A percentile compares a stretch with the other conserved stretches of the same genome.
Evolutionary conservation across 2,888 invertebrate species (phyloP).

Genomic region (Drosophila subquinaria): DNA sequence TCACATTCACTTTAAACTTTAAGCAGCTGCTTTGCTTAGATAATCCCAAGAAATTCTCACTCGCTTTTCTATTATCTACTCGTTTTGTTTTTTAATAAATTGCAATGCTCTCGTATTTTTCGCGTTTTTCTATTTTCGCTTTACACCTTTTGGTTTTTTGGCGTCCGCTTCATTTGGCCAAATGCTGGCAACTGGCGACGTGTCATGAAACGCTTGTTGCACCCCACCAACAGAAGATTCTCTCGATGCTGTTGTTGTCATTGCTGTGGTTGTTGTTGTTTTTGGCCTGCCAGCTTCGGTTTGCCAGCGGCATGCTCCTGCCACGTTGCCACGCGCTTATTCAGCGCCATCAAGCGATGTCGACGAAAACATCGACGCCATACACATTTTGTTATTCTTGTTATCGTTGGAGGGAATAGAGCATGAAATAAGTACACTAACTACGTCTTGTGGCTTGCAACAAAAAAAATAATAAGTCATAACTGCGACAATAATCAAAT

Average conservation of each 20-base stretch:
- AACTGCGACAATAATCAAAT: too few relatives aligned
- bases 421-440: not conserved
- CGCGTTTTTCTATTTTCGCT: slow-evolving; percentile 53
- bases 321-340: slow-evolving; percentile 73
- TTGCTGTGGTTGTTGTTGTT: slow-evolving; percentile 21
- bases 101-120: slow-evolving; percentile 58
- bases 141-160: slow-evolving; percentile 34
- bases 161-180: slow-evolving; percentile 74
- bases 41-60: slow-evolving; percentile 13
- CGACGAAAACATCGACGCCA: slow-evolving; percentile 60
- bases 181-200: slow-evolving; percentile 71
- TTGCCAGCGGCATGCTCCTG: slow-evolving; percentile 71
- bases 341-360: slow-evolving; percentile 76
- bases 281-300: slow-evolving; percentile 62
- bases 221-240: slow-evolving; percentile 63
- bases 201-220: slow-evolving; percentile 77
- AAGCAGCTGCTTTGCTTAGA: slow-evolving; percentile 14
- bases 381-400: slow-evolving; percentile 24
- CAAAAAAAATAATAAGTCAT: too few relatives aligned
- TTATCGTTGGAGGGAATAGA: slow-evolving; percentile 26
- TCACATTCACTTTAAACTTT: slow-evolving; percentile 4
- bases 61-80: slow-evolving; percentile 48
- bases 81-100: slow-evolving; percentile 63
- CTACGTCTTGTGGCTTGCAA: not conserved
- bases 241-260: slow-evolving; percentile 13